phyloP scores from a whole-genome alignment of 2,113 vertebrate species.

The Heterotis niloticus region DNA sequence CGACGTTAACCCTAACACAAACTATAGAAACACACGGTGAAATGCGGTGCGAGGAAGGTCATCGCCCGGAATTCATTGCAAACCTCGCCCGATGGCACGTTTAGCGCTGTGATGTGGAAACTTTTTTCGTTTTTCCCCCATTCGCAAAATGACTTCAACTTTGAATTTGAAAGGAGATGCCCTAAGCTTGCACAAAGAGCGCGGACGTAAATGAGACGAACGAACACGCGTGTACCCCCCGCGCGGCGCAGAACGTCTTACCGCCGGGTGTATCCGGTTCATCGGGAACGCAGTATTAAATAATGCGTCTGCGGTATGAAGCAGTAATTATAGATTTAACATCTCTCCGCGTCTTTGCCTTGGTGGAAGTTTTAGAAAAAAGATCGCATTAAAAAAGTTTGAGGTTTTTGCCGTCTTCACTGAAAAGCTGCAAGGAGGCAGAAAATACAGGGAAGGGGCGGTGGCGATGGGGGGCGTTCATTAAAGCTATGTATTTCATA shows the following conservation, averaged over 20 bases:
- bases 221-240: no score
- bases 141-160: constrained; percentile 5
- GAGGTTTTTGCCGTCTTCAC: background rate
- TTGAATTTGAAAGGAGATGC: constrained; percentile 8
- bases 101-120: background rate
- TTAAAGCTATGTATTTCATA: background rate
- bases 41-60: no score
- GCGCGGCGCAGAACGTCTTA: no score
- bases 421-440: background rate
- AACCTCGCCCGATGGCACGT: background rate
- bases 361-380: background rate
- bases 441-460: no score
- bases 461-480: background rate
- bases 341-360: background rate
- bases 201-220: background rate
- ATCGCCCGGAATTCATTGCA: background rate
- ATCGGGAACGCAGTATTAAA: background rate
- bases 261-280: no score
- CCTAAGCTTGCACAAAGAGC: background rate
- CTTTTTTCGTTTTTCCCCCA: background rate
- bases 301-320: background rate
- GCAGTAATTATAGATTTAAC: background rate
- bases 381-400: background rate
- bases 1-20: no score
- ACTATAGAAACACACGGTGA: no score